Evolutionary conservation across 1,140 invertebrate species (phyloP), one percentile per base, ranked within the genome.

Genomic region (Tetramorium alpestre): DNA sequence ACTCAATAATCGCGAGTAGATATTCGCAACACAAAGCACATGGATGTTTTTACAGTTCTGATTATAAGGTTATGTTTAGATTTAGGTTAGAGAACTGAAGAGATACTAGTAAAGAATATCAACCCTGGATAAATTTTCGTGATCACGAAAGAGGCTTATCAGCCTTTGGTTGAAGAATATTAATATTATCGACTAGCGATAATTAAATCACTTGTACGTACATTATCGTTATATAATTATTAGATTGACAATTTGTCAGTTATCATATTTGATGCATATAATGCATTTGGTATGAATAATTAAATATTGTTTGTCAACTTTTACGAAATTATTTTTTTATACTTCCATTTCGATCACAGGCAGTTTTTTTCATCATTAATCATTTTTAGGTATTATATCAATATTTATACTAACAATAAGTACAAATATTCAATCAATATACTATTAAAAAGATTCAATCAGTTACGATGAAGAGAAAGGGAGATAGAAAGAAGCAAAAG

Each of bases 281-380:
- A 58, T 16, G 18, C 18, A 87, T 77, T 54, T 87, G n/a, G 73
- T 28, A 22, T 60, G 22, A 69, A 16, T 77, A 86, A 22, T 22
- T 22, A 22, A 54, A 64, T 76, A 58, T 28, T 62, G 58, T 60
- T 60, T 78, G 64, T 11, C 44, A 28, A 81, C 56, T 58, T 87
- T 69, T n/a, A 60, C 13, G 16, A 28, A 62, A 25, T 85, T 13
- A 49, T 11, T 22, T 38, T 22, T 72, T 51, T 70, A 56, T 58
- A 28, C 28, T n/a, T 76, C 16, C 11, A 38, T 86, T 76, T 49
- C 41, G 25, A 54, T 22, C 18, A 58, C 2, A 54, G 18, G 11
- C n/a, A 51, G 76, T 18, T n/a, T 69, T 51, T 51, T 56, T 28
- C 13, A 41, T 22, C 18, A 22, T 22, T 0, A 22, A 22, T 22